Base-by-base conservation (phyloP, 2,113 vertebrate species). In the Aramus guarauna region DNA sequence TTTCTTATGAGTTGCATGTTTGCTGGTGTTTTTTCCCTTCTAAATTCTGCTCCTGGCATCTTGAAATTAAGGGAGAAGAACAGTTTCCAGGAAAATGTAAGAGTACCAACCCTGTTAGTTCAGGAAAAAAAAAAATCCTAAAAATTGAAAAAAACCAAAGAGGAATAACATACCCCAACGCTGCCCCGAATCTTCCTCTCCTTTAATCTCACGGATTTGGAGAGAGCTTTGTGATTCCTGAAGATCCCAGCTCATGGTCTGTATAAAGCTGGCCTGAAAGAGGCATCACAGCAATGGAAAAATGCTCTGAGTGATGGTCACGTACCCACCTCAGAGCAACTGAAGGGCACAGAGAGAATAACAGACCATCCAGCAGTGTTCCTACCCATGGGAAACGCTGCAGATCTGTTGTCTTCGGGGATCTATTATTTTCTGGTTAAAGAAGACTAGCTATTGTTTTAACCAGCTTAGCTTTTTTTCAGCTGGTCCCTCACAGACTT, bases 371-470 rank as follows among this genome's bases (percentile, higher is more conserved):
- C 43, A 43, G n/a, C 23, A 85, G 53, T 24, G 21, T 67, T 85
- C 30, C 59, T 27, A 37, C 30, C 58, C 4, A 0, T 12, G 26
- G 32, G 34, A 56, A 66, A 20, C 0, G 2, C 11, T 63, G 41
- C 45, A 64, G 47, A 67, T 82, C 58, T 89, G 9, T 34, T 9
- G 9, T 39, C 37, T 75, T 27, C 15, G 24, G 52, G 53, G 12
- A n/a, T 69, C 59, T 47, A 4, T 27, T 52, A 62, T 41, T 90
- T 85, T 94, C 24, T 39, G 23, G 24, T 80, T 80, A 77, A 71
- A 79, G 15, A 83, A 77, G n/a, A 48, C 45, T 79, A 62, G 37
- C 55, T 83, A 30, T 55, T 67, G 30, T 58, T 77, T 66, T 29
- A 63, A 36, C 36, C 45, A 47, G 16, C n/a, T 36, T 45, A 56